Percentiles rank a stretch among this genome's conserved stretches.
phyloP scores from a whole-genome alignment of 2,888 invertebrate genomes.

The Physocephala rufipes region DNA sequence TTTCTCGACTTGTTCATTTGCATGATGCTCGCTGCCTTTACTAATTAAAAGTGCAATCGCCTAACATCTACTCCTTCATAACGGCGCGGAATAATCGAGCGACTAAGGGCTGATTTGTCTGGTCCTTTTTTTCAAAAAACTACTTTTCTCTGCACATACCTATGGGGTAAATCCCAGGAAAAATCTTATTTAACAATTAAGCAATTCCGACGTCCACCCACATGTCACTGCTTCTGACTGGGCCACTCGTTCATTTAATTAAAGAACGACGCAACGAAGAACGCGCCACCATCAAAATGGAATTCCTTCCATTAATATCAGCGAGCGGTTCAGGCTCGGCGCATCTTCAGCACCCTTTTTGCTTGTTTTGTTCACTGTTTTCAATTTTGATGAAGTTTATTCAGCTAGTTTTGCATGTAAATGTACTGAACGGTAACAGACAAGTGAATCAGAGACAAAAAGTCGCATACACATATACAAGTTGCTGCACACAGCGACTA shows the following conservation, averaged over 20 bases:
- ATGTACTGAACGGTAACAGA: constrained; percentile 43
- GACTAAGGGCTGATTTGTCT: too few species aligned
- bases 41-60: constrained; percentile 32
- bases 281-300: background rate
- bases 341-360: constrained; percentile 7
- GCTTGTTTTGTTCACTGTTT: constrained; percentile 16
- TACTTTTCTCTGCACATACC: constrained; percentile 1
- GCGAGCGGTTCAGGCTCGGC: background rate
- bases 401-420: constrained; percentile 53
- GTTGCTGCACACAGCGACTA: too few species aligned
- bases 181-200: constrained; percentile 28
- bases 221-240: constrained; percentile 9
- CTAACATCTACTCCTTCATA: background rate
- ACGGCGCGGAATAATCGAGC: too few species aligned
- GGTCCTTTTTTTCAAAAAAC: background rate
- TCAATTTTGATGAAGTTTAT: constrained; percentile 22
- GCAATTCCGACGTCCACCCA: constrained; percentile 24
- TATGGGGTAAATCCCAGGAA: constrained; percentile 22
- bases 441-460: background rate
- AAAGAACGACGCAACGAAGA: constrained; percentile 17
- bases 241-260: constrained; percentile 29
- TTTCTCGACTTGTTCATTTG: constrained; percentile 5
- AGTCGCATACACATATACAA: too few species aligned
- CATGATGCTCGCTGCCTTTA: constrained; percentile 2
- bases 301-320: background rate